phyloP scores from a whole-genome alignment of 1,140 invertebrate species.

The Bursaphelenchus mucronatus region DNA sequence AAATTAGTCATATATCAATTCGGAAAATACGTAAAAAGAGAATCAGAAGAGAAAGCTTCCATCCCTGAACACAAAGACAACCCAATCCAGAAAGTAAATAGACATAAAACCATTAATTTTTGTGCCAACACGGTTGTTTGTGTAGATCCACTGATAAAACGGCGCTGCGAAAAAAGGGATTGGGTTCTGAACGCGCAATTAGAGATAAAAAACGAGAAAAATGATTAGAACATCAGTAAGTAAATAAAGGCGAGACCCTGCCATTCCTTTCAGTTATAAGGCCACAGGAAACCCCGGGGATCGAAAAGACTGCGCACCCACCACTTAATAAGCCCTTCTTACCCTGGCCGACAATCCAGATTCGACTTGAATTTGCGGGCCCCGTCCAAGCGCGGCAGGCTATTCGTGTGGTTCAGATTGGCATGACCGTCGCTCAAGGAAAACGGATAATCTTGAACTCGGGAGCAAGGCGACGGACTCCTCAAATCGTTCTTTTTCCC shows the following conservation, averaged over 20 bases:
- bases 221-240: background rate
- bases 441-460: background rate
- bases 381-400: conserved; percentile 17
- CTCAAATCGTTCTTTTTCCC: conserved; percentile 3
- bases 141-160: background rate
- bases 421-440: background rate
- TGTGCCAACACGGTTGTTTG: background rate
- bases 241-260: too few species aligned
- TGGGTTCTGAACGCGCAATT: background rate
- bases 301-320: background rate
- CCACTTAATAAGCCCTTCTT: conserved; percentile 1
- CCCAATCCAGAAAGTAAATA: too few species aligned
- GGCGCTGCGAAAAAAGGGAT: background rate
- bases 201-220: background rate
- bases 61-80: too few species aligned
- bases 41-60: background rate
- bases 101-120: too few species aligned
- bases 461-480: conserved; percentile 1
- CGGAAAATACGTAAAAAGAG: background rate
- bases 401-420: conserved; percentile 17
- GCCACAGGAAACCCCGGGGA: background rate
- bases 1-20: background rate
- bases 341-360: background rate
- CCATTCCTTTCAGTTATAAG: background rate
- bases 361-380: background rate